Evolutionary conservation across 1,140 invertebrate species (phyloP), one percentile per base, ranked within the genome.

Genomic region (Drosophila littoralis): DNA sequence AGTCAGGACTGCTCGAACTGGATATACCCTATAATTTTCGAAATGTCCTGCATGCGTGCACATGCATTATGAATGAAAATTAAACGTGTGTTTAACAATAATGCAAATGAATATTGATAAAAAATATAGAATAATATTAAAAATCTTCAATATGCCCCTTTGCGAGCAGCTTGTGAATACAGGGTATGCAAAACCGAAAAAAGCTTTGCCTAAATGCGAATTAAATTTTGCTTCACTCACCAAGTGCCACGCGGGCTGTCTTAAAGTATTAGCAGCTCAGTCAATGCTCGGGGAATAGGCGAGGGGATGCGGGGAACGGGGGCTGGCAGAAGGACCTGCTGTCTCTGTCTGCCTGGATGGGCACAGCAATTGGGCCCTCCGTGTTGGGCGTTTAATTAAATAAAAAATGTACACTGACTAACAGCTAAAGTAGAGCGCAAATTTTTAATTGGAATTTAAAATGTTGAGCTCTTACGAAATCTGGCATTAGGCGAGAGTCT

Each of bases 231-330:
- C 69, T 75, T 78, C 66, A 66, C 70, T 57, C 40, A 52, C 35
- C 12, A 55, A 73, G 78, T 71, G 81, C 54, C 33, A 57, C 68
- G 48, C 65, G 52, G 63, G 46, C 79, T 77, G 84, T 89, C 83
- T 89, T 88, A 89, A 88, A 89, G 83, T 88, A 88, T 88, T 88
- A 88, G 65, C 77, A 69, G 80, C 84, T 83, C 79, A 80, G 73
- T 73, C 64, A 67, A 59, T 57, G 70, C 33, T 59, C 40, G 33
- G 42, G 13, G 22, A 60, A 58, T 64, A 72, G 58, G 57, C 33
- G 7, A 13, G 8, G n/a, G 28, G 33, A 9, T 45, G 22, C 10
- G 42, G 33, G 1, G 10, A 12, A 51, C 5, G 33, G 10, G 45
- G 35, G 4, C 36, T 43, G 40, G 10, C 3, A 7, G 6, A 10